Evolutionary conservation across 2,113 vertebrate genomes (phyloP).

Genomic region (Benitochromis conjunctus): DNA sequence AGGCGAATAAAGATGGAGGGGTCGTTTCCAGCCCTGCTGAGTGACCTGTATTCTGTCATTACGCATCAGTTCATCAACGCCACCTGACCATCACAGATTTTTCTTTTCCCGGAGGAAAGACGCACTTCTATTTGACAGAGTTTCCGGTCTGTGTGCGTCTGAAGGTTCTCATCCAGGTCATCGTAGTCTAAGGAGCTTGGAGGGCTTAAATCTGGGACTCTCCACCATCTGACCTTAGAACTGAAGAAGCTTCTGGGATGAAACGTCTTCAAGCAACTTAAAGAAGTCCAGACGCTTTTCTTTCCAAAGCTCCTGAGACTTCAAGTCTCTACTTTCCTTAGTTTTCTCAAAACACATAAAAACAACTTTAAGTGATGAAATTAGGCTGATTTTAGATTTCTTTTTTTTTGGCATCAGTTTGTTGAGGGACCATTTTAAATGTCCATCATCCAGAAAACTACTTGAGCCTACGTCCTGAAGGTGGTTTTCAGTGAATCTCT

Average conservation of each 20-base stretch:
- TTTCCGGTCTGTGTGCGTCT: neutral
- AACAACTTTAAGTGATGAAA: neutral
- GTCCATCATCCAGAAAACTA: neutral
- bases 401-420: fast-evolving
- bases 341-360: neutral
- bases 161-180: neutral
- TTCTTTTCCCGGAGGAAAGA: neutral
- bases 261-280: neutral
- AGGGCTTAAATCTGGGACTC: neutral
- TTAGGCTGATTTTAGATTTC: neutral
- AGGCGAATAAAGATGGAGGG: neutral
- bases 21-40: neutral
- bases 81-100: neutral
- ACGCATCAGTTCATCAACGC: neutral
- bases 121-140: neutral
- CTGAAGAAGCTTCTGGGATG: neutral
- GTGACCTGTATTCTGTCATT: neutral
- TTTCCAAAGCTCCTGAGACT: neutral
- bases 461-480: fast-evolving
- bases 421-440: fast-evolving
- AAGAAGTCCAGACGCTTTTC: neutral
- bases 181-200: neutral
- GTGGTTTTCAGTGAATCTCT: fast-evolving
- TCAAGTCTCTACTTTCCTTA: fast-evolving
- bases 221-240: neutral